Evolutionary conservation across 2,888 invertebrate genomes (phyloP).

Genomic region (Thumatha senex): DNA sequence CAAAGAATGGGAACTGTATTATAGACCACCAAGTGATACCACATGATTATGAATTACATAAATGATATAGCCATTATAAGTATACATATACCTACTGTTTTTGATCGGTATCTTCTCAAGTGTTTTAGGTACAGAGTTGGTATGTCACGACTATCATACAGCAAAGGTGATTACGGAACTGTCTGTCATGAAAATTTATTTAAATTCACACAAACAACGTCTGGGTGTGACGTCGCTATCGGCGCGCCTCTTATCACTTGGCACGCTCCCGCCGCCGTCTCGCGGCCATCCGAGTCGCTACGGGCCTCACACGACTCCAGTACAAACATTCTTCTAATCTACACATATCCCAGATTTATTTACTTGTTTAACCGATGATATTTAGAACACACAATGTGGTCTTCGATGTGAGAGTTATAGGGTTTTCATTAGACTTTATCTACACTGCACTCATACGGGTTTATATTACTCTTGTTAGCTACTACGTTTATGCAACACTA

Average conservation of each 20-base stretch:
- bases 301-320: slow-evolving; percentile 64
- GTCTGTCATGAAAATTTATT: slow-evolving; percentile 84
- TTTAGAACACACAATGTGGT: neutral
- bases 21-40: too few species aligned
- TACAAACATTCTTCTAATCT: slow-evolving; percentile 61
- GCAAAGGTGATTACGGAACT: slow-evolving; percentile 82
- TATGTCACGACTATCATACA: slow-evolving; percentile 70
- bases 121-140: slow-evolving; percentile 58
- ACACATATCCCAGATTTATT: slow-evolving; percentile 46
- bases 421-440: slow-evolving; percentile 3
- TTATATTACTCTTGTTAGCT: slow-evolving; percentile 4
- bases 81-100: slow-evolving; percentile 42
- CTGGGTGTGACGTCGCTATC: slow-evolving; percentile 83
- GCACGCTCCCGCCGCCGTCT: slow-evolving; percentile 80
- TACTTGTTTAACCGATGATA: slow-evolving; percentile 20
- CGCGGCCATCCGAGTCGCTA: slow-evolving; percentile 68
- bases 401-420: too few species aligned
- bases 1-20: too few species aligned
- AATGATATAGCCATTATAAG: slow-evolving; percentile 2
- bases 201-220: slow-evolving; percentile 84
- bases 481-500: slow-evolving; percentile 38
- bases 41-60: too few species aligned
- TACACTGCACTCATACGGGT: slow-evolving; percentile 3
- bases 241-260: slow-evolving; percentile 83
- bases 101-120: slow-evolving; percentile 40